Base-by-base conservation (phyloP, 2,113 vertebrate genomes). In the Diglossa brunneiventris region DNA sequence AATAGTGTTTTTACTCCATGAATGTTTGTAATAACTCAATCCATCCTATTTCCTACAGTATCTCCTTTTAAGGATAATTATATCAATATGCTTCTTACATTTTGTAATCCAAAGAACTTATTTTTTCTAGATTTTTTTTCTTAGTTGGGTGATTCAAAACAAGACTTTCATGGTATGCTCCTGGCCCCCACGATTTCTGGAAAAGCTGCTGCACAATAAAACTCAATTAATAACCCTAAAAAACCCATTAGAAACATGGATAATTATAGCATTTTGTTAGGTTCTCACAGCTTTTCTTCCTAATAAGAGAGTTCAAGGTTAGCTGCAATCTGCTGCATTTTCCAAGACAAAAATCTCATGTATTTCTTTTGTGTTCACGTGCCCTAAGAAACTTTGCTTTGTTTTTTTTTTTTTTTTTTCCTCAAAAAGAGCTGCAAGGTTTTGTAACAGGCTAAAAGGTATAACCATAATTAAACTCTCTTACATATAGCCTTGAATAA, bases 21-120 rank as follows among this genome's bases (percentile, higher is more conserved):
- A 66, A 92, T 95, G 87, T 92, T 95, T 92, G 66, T 62, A 92
- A 96, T 74, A 92, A 93, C 90, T 74, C 76, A 73, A 93, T 85
- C 78, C 81, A 90, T 90, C 64, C 72, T 81, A 72, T 95, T 96
- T 95, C 75, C 75, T 83, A 66, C 68, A 95, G 50, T 92, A 90
- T 95, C 91, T 93, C 63, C 93, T 94, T 92, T 87, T 86, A 95
- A 74, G 63, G 50, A 67, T 88, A 95, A 95, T 83, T 92, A 58
- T 31, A 95, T 88, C 93, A 90, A 83, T 87, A 93, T 85, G 81
- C 63, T 79, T 63, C 63, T 87, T 69, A 85, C 62, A 55, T 91
- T 79, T 42, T 87, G 70, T 49, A 82, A 87, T 62, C 22, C 10
- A 89, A 82, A 81, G 44, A 24, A 41, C 4, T 55, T 81, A 5